Evolutionary conservation across 2,797 vertebrate genomes (phyloP).

Genomic region (Adelosebastes latens): DNA sequence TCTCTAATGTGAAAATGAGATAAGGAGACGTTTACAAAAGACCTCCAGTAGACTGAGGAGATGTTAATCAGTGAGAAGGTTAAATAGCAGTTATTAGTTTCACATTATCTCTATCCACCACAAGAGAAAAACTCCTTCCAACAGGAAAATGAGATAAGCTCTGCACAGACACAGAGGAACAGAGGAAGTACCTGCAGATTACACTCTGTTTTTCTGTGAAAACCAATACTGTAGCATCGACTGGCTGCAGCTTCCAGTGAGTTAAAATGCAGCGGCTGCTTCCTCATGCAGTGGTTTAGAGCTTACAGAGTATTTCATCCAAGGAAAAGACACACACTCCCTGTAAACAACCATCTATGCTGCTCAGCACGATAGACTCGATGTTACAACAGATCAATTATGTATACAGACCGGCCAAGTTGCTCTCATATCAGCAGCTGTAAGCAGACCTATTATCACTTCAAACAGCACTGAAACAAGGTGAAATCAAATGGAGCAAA

Average conservation of each 20-base stretch:
- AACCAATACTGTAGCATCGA: neutral
- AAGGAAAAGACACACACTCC: neutral
- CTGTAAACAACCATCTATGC: neutral
- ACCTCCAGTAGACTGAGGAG: neutral
- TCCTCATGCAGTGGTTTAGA: neutral
- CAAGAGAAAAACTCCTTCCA: neutral
- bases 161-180: neutral
- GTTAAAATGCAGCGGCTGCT: neutral
- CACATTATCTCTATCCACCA: neutral
- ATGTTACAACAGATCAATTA: conserved; percentile 28
- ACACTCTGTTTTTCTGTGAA: neutral
- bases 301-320: neutral
- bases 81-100: conserved; percentile 22
- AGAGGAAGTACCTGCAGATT: conserved; percentile 14
- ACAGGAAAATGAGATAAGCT: neutral
- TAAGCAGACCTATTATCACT: neutral
- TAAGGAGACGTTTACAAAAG: neutral
- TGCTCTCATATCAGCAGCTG: conserved; percentile 5
- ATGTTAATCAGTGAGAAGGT: neutral
- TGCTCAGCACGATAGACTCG: neutral
- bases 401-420: neutral
- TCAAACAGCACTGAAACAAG: neutral
- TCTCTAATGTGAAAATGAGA: neutral
- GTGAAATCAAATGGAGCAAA: neutral
- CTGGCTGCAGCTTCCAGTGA: neutral